Evolutionary conservation across 2,888 invertebrate genomes (phyloP).

Genomic region (Drosophila flavopinicola): DNA sequence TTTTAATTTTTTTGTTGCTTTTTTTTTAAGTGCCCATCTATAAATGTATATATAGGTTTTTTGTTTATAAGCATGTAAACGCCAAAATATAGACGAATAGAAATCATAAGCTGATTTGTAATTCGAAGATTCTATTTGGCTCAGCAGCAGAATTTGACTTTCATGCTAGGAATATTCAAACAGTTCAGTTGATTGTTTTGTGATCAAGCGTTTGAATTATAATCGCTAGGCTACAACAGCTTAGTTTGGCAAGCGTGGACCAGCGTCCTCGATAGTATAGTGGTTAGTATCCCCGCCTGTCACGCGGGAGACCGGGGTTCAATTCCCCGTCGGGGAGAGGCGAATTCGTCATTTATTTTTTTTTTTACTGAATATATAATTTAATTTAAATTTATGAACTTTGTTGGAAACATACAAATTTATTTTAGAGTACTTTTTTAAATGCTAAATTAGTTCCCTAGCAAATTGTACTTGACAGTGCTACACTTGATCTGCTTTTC

Average conservation of each 20-base stretch:
- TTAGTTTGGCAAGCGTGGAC: fast-evolving
- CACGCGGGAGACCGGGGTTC: slow-evolving; percentile 67
- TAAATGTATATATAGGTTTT: too few relatives aligned
- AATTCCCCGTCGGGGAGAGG: slow-evolving; percentile 60
- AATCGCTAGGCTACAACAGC: neutral
- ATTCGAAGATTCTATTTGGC: too few relatives aligned
- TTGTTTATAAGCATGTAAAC: too few relatives aligned
- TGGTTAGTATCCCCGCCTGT: slow-evolving; percentile 67
- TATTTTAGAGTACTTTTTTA: too few relatives aligned
- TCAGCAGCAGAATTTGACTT: too few relatives aligned
- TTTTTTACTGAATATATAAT: neutral
- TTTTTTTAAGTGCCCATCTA: neutral
- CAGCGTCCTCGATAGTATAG: slow-evolving; percentile 66
- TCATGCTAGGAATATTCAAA: too few relatives aligned
- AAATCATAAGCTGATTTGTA: too few relatives aligned
- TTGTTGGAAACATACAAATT: neutral
- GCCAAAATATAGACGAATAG: too few relatives aligned
- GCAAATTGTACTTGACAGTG: too few relatives aligned
- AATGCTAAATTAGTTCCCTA: too few relatives aligned
- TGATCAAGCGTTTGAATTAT: slow-evolving; percentile 1
- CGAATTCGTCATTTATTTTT: neutral
- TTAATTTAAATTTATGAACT: neutral
- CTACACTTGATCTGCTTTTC: too few relatives aligned
- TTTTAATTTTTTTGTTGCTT: neutral
- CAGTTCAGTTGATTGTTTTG: too few relatives aligned